Conservation (phyloP, 2,797 vertebrate species). For the Gymnoscopelus microlampas region DNA sequence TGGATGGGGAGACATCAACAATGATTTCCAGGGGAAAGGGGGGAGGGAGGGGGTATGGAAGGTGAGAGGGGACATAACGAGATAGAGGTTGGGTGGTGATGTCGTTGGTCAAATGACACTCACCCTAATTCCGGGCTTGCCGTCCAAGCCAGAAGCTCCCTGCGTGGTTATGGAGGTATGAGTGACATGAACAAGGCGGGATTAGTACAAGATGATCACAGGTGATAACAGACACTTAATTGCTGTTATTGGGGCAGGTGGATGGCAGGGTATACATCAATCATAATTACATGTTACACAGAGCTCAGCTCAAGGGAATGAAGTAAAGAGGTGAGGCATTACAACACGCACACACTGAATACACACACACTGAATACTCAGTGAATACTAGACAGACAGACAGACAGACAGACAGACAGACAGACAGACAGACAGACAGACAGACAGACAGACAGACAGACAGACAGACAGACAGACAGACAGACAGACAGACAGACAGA, state of each 20-base stretch:
- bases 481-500: conserved; percentile 5
- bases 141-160: conserved; percentile 99
- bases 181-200: conserved; percentile 94
- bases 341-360: too few relatives aligned
- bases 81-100: conserved; percentile 66
- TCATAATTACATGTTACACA: conserved; percentile 66
- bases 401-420: conserved; percentile 5
- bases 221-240: conserved; percentile 45
- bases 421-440: conserved; percentile 17
- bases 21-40: conserved; percentile 9
- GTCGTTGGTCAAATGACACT: conserved; percentile 85
- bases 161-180: conserved; percentile 93
- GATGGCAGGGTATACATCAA: conserved; percentile 74
- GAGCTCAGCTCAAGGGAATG: conserved; percentile 58
- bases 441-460: conserved; percentile 2
- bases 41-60: conserved; percentile 37
- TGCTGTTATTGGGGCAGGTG: conserved; percentile 76
- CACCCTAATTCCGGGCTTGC: conserved; percentile 99
- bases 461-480: conserved; percentile 6
- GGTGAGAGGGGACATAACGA: conserved; percentile 22
- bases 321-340: not conserved
- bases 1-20: conserved; percentile 30
- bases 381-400: too few relatives aligned
- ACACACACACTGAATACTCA: too few relatives aligned
- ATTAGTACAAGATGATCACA: conserved; percentile 93